Evolutionary conservation across 2,797 vertebrate genomes (phyloP).

Genomic region (Hapalemur alaotrensis): DNA sequence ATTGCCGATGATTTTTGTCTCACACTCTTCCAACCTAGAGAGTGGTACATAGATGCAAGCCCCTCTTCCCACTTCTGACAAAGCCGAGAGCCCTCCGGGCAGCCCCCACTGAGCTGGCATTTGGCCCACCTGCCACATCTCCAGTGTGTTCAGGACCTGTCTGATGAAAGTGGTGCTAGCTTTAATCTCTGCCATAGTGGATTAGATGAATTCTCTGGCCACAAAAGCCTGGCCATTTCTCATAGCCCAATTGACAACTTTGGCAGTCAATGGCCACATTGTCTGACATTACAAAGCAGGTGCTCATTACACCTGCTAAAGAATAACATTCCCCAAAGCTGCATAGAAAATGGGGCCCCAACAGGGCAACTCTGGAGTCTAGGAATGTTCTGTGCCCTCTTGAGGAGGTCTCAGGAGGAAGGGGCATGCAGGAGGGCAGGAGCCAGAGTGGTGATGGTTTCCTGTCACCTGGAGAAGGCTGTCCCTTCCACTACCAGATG

Average conservation of each 20-base stretch:
- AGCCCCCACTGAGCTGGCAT: neutral
- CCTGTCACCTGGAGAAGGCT: neutral
- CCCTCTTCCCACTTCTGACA: neutral
- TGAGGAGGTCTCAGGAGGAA: neutral
- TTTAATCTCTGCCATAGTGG: slow-evolving; percentile 10
- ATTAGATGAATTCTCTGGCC: neutral
- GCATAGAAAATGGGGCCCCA: neutral
- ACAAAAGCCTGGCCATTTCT: neutral
- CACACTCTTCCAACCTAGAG: neutral
- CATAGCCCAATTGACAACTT: neutral
- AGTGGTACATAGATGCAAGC: neutral
- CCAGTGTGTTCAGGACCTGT: neutral
- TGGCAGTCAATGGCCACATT: neutral
- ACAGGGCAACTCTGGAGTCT: neutral
- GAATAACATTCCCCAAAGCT: neutral
- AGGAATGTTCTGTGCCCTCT: neutral
- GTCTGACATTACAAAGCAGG: neutral
- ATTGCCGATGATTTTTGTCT: neutral
- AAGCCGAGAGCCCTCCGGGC: neutral
- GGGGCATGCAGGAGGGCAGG: neutral
- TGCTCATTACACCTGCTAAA: neutral
- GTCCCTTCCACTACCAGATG: neutral
- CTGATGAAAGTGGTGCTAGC: neutral
- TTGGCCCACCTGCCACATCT: neutral
- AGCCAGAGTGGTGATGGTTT: neutral